A percentile compares a stretch with the other conserved stretches of the same genome.
These are phyloP conservation scores for Paramuricea clavata DNA, from an alignment of 92 coral and sea anemone species.

Conservation along the genomic window DNA sequence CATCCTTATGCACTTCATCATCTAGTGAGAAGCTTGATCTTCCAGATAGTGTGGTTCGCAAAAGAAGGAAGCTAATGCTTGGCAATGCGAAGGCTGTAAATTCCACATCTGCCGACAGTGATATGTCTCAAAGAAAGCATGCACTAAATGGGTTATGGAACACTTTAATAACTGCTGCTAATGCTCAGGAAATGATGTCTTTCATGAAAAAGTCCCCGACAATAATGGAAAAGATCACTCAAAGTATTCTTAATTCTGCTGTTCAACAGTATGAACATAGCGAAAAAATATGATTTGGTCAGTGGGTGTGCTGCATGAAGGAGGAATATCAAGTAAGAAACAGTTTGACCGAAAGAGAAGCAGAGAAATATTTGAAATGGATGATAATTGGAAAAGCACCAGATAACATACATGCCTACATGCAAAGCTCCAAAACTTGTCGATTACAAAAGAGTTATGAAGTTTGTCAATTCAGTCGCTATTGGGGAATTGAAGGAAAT, in stretches of 20 bases:
- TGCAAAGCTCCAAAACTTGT: slow-evolving; percentile 33
- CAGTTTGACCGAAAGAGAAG: slow-evolving; percentile 54
- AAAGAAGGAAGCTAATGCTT: slow-evolving; percentile 37
- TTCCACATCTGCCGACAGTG: neutral
- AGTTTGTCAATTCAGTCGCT: slow-evolving; percentile 36
- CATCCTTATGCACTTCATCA: slow-evolving; percentile 19
- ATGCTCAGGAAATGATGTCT: slow-evolving; percentile 5
- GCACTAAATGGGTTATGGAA: slow-evolving; percentile 37
- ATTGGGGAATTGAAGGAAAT: slow-evolving; percentile 28
- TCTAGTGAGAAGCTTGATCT: slow-evolving; percentile 26
- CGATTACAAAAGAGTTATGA: slow-evolving; percentile 35
- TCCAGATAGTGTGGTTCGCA: slow-evolving; percentile 26
- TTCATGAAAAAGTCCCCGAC: slow-evolving; percentile 12
- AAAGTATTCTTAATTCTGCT: slow-evolving; percentile 35
- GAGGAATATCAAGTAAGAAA: slow-evolving; percentile 61
- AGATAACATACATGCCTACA: slow-evolving; percentile 45
- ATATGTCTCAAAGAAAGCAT: neutral
- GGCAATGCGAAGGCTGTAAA: slow-evolving; percentile 21
- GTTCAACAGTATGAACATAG: slow-evolving; percentile 45
- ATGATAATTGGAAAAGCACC: slow-evolving; percentile 31
- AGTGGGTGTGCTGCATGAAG: slow-evolving; percentile 59
- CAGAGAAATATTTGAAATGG: slow-evolving; percentile 38
- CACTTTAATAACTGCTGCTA: slow-evolving; percentile 35
- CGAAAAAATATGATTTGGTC: slow-evolving; percentile 46
- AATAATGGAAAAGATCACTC: slow-evolving; percentile 21